These are phyloP conservation scores for Crotalus helleri DNA, from an alignment of 2,113 vertebrate genomes.

Conservation along the genomic window DNA sequence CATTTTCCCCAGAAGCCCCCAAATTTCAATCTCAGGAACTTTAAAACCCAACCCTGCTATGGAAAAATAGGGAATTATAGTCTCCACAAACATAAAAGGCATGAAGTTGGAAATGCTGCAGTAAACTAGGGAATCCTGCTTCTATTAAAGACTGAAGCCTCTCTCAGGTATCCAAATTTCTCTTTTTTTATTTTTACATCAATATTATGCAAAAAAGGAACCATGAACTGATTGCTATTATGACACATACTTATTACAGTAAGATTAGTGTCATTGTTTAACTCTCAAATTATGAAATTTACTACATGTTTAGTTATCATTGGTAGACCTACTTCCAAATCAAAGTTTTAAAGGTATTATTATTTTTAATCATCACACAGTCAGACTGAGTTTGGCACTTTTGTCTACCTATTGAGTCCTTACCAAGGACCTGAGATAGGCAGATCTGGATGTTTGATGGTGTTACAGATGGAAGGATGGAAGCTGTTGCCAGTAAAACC, in stretches of 20 bases:
- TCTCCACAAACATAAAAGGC: background rate
- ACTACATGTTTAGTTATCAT: conserved; percentile 63
- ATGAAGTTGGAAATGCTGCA: background rate
- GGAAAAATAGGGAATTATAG: background rate
- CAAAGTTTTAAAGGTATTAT: conserved; percentile 59
- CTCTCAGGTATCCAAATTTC: background rate
- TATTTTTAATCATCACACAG: too few species aligned
- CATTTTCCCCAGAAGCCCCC: background rate
- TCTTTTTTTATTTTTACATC: conserved; percentile 55
- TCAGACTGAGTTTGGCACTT: too few species aligned
- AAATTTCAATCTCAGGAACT: background rate
- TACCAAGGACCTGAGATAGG: too few species aligned
- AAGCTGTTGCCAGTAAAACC: too few species aligned
- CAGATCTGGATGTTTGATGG: too few species aligned
- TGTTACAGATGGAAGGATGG: too few species aligned
- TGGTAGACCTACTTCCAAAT: conserved; percentile 62
- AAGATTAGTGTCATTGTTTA: conserved; percentile 64
- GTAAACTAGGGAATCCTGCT: background rate
- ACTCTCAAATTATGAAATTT: conserved; percentile 60
- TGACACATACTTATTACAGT: conserved; percentile 65
- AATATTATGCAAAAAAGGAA: conserved; percentile 64
- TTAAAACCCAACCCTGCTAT: background rate
- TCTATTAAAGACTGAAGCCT: background rate
- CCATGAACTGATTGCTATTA: conserved; percentile 72
- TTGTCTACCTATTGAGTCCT: too few species aligned